Base-by-base conservation (phyloP, 2,797 vertebrate genomes). In the Heliangelus exortis region DNA sequence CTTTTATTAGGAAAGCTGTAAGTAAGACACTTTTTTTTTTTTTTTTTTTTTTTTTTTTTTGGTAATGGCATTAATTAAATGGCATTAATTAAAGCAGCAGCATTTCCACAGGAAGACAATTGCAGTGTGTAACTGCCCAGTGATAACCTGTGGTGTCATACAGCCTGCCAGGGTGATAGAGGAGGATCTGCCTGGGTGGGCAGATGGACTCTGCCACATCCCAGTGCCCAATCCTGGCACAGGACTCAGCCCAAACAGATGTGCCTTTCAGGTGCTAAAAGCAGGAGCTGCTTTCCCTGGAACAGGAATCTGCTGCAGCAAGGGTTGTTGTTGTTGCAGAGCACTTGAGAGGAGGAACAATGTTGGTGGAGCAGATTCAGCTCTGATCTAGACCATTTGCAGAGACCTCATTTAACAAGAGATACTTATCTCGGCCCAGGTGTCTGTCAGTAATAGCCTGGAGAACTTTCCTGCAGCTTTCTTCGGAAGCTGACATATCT, bases 391-490 rank as follows among this genome's bases (percentile, higher is more conserved):
- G 34, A 12, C 55, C 57, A 3, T 73, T 78, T 0, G 0, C 22
- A 12, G 74, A 74, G 43, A 36, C n/a, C 3, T 6, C n/a, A 28
- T 77, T 90, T 90, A 88, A 93, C 51, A 90, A 73, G 55, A 50
- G 28, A 5, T 1, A 23, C 58, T 72, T 77, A 62, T 68, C 26
- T 96, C 12, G 2, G 79, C 84, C 67, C 34, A 26, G 66, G 69
- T 93, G 94, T 95, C 86, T 31, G 5, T 67, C 78, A 88, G 62
- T 89, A 90, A 54, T 78, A 92, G 67, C 54, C 77, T 71, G 63
- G n/a, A 58, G 48, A 84, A 58, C 21, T 26, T 69, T 92, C 68
- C 90, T 91, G 83, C 20, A 63, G 63, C 73, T 90, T 92, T 76
- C 50, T 59, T 54, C 9, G 29, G 53, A 67, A 68, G 47, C 23